Evolutionary conservation across 2,113 vertebrate species (phyloP).

Genomic region (Noctilio leporinus): DNA sequence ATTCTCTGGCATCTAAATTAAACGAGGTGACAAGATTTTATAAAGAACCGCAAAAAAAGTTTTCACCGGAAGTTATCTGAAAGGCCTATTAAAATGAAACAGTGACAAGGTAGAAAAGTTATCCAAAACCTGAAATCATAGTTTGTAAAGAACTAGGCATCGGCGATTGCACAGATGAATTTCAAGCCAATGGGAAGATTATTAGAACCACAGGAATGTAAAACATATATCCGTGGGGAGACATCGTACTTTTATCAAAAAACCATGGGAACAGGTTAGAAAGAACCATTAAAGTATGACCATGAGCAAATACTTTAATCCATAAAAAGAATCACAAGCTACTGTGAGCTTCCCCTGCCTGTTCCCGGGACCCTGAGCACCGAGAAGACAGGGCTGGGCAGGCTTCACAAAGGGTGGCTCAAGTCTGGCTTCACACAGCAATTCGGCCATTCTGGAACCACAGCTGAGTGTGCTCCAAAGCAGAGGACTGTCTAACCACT

Average conservation of each 20-base stretch:
- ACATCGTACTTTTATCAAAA: not conserved
- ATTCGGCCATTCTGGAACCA: not conserved
- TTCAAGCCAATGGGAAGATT: not conserved
- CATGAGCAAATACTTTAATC: slow-evolving; percentile 23
- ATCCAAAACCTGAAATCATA: not conserved
- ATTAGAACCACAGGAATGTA: not conserved
- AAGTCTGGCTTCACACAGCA: not conserved
- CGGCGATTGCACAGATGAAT: not conserved
- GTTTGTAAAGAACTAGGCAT: not conserved
- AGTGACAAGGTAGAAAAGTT: not conserved
- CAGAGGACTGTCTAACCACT: not conserved
- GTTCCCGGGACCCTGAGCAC: not conserved
- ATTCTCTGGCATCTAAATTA: not conserved
- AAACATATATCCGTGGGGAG: not conserved
- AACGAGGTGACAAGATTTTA: not conserved
- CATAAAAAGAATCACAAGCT: not conserved
- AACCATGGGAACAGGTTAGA: not conserved
- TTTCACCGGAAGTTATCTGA: not conserved
- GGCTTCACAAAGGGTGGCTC: not conserved
- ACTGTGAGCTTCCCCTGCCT: not conserved
- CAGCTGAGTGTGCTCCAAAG: not conserved
- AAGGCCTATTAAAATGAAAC: not conserved
- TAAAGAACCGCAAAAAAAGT: not conserved
- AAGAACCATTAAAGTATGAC: not conserved
- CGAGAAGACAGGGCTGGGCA: not conserved